Conservation (phyloP, 1,140 invertebrate genomes). For the Trachymyrmex cornetzi region DNA sequence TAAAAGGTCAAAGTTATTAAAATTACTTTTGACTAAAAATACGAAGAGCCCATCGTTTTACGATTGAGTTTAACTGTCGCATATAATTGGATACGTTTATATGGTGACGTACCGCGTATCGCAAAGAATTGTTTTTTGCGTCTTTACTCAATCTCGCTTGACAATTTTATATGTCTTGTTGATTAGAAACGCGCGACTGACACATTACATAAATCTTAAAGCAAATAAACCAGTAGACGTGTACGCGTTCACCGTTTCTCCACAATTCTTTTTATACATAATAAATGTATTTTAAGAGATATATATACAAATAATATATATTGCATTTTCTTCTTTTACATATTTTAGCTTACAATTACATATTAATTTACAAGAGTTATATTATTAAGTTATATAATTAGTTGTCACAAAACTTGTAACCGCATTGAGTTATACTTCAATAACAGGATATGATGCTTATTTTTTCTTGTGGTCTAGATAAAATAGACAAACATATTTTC, state of each 20-base stretch:
- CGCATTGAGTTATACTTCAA: background rate
- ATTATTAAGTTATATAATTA: conserved; percentile 1
- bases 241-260: conserved; percentile 9
- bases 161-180: conserved; percentile 50
- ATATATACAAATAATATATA: conserved; percentile 7
- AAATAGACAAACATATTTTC: conserved; percentile 16
- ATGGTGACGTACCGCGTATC: conserved; percentile 30
- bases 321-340: background rate
- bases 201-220: conserved; percentile 43
- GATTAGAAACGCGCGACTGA: conserved; percentile 38
- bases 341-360: background rate
- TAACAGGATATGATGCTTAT: background rate
- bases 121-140: conserved; percentile 41
- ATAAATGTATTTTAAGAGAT: background rate
- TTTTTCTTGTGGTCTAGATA: conserved; percentile 3
- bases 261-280: conserved; percentile 11
- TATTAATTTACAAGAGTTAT: background rate
- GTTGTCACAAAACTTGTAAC: background rate
- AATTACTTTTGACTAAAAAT: conserved; percentile 27
- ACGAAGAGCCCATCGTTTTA: conserved; percentile 10
- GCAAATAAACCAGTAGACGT: conserved; percentile 17
- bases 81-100: conserved; percentile 22
- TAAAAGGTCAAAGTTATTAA: conserved; percentile 2
- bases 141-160: conserved; percentile 37
- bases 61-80: conserved; percentile 40